phyloP scores from a whole-genome alignment of 2,797 vertebrate species.

The Acomys russatus region DNA sequence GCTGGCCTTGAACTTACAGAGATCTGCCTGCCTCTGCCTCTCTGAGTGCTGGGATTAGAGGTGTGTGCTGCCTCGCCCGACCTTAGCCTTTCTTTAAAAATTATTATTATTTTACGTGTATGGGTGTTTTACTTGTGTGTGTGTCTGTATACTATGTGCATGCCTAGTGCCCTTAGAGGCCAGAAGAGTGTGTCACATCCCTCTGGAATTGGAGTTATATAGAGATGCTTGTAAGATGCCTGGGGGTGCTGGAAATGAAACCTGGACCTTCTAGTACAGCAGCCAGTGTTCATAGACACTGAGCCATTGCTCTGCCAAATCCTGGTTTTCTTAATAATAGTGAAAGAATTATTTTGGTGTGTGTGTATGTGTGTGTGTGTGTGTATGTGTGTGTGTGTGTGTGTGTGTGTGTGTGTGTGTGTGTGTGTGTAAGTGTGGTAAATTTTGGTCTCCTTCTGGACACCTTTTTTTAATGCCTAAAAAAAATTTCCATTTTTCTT shows the following conservation, averaged over 20 bases:
- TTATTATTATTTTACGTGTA: neutral
- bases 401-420: too few species aligned
- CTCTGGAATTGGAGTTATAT: neutral
- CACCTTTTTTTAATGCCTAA: neutral
- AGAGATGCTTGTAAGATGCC: neutral
- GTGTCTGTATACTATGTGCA: too few species aligned
- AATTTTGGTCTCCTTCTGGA: neutral
- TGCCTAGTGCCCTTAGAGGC: neutral
- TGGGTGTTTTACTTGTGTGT: neutral
- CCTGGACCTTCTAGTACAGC: neutral
- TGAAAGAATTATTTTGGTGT: neutral
- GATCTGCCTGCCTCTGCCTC: too few species aligned
- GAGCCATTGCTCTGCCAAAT: neutral
- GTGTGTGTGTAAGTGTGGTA: neutral
- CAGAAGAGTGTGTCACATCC: too few species aligned
- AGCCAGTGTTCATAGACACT: neutral
- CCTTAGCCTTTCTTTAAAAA: neutral
- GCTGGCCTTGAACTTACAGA: too few species aligned
- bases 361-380: neutral
- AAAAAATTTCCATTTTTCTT: conserved; percentile 25
- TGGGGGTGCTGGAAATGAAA: neutral
- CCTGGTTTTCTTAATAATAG: neutral
- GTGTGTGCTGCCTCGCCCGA: too few species aligned
- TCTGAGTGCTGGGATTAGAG: too few species aligned
- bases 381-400: neutral